phyloP scores from a whole-genome alignment of 2,797 vertebrate species.

The Urocyon cinereoargenteus region DNA sequence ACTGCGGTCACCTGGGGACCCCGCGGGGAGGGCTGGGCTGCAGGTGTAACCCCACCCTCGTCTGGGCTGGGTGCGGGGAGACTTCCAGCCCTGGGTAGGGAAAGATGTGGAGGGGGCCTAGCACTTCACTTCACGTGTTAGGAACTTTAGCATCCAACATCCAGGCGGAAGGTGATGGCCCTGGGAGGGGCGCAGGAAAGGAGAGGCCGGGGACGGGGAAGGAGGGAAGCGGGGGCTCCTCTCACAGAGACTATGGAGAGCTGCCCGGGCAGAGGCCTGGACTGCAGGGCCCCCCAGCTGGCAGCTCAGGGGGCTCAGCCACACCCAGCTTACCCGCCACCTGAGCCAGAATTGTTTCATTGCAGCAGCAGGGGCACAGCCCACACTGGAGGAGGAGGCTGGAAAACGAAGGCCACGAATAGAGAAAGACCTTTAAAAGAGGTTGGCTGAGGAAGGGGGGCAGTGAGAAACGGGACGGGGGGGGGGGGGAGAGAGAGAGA shows the following conservation, averaged over 20 bases:
- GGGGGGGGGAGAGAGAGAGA: neutral
- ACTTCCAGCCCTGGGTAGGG: neutral
- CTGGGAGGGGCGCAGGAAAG: too few relatives aligned
- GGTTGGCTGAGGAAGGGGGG: neutral
- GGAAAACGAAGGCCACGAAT: too few relatives aligned
- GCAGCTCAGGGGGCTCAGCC: rapidly evolving
- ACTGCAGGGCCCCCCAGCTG: too few relatives aligned
- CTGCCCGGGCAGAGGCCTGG: rapidly evolving
- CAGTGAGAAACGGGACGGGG: too few relatives aligned
- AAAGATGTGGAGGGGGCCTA: neutral
- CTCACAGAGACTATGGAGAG: neutral
- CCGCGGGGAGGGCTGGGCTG: neutral
- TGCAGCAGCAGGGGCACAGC: rapidly evolving
- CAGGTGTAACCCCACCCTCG: neutral
- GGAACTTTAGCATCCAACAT: neutral
- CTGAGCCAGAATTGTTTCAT: neutral
- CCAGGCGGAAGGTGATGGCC: neutral
- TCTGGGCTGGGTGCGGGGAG: neutral
- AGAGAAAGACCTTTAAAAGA: neutral
- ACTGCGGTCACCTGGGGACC: neutral
- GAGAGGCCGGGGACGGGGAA: neutral
- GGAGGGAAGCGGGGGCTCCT: neutral
- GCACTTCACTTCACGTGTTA: neutral
- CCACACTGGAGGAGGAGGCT: neutral
- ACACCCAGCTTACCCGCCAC: rapidly evolving